Evolutionary conservation across 30 jellyfish, hydroid and myxozoan genomes (phyloP), one percentile per base, ranked within the genome.

Genomic region (Hydractinia symbiolongicarpus): DNA sequence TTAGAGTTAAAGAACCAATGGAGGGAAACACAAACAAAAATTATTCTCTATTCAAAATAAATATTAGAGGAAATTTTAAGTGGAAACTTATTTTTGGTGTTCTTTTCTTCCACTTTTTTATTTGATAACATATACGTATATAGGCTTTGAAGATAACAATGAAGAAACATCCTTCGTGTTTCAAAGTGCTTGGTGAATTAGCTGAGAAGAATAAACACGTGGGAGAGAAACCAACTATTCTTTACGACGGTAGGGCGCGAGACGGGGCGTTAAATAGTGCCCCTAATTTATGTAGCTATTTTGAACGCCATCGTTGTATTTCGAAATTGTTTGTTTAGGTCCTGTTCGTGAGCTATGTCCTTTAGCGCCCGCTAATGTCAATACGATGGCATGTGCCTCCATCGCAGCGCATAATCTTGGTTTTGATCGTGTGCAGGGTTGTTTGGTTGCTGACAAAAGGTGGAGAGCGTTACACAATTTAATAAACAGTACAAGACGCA

Each of bases 321-420:
- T 72, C 11, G 9, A 21, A 8, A 8, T 19, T 58, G 15, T 58
- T 58, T 64, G 51, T 50, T 53, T 61, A 91, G 98, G 98, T 17
- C 93, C 98, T 9, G 98, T 91, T 44, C 95, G 98, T 5, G 88
- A 85, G 50, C 77, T 91, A 50, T 91, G 98, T 76, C 93, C 98
- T 11, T 83, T 91, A 54, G 98, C 98, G 16, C 98, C 98, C 17
- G 79, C 81, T 67, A 91, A 91, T 80, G 96, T 91, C 54, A 91
- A 91, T 72, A 91, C 98, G 5, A 91, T 91, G 98, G 98, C 98
- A 4, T 88, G 93, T 30, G 98, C 96, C 75, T 91, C 96, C 4
- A 74, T 91, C 7, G 98, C 98, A 7, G 98, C 95, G 4, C 77
- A 83, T 64, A 91, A 86, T 69, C 90, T 91, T 40, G 98, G 98